A percentile compares a stretch with the other conserved stretches of the same genome.
phyloP scores from a whole-genome alignment of 2,797 vertebrate species.

The Labroides dimidiatus region DNA sequence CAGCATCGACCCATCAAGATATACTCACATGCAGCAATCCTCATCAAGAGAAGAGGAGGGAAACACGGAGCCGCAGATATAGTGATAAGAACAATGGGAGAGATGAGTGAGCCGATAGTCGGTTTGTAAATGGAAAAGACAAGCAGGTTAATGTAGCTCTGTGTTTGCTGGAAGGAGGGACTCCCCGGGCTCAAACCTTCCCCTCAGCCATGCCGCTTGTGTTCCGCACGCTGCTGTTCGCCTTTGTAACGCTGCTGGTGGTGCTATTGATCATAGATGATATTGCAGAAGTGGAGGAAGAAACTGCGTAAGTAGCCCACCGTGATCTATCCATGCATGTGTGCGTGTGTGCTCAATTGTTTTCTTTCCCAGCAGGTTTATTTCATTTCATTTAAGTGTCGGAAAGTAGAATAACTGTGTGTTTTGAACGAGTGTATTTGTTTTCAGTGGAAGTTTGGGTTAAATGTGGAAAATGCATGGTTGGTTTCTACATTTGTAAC shows the following conservation, averaged over 20 bases:
- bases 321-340: conserved; percentile 9
- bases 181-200: conserved; percentile 35
- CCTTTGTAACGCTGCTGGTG: conserved; percentile 87
- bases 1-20: conserved; percentile 35
- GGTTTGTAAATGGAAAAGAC: conserved; percentile 31
- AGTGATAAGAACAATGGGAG: conserved; percentile 61
- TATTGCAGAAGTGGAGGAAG: conserved; percentile 92
- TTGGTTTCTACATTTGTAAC: conserved; percentile 55
- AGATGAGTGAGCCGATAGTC: conserved; percentile 47
- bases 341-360: conserved; percentile 33
- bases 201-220: conserved; percentile 86
- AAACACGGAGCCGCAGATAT: conserved; percentile 16
- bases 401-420: background rate
- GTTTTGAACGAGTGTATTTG: conserved; percentile 27
- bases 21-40: conserved; percentile 12
- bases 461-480: conserved; percentile 15
- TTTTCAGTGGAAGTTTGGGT: conserved; percentile 43
- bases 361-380: conserved; percentile 41
- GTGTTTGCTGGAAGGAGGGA: conserved; percentile 43
- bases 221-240: conserved; percentile 90
- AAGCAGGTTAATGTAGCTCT: conserved; percentile 41
- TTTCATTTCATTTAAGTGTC: conserved; percentile 32
- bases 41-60: background rate
- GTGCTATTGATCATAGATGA: conserved; percentile 90
- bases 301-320: conserved; percentile 87